phyloP scores from a whole-genome alignment of 2,113 vertebrate genomes.

The Centropus unirufus region DNA sequence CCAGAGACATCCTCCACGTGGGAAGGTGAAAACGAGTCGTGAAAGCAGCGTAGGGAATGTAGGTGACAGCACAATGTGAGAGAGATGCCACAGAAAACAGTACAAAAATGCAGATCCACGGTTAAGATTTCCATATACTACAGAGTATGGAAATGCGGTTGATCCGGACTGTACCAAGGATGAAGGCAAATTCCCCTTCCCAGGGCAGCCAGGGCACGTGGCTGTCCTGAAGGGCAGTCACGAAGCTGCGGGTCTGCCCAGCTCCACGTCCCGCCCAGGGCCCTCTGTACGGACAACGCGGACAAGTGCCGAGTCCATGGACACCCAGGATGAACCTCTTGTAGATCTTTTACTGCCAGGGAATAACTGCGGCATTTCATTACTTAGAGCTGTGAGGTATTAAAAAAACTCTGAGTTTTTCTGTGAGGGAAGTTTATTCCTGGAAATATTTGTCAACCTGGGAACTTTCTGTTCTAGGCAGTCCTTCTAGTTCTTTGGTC shows the following conservation, averaged over 20 bases:
- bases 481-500: neutral
- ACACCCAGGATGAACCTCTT: too few relatives aligned
- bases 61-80: constrained; percentile 32
- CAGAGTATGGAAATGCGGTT: neutral
- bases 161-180: neutral
- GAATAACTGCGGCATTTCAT: neutral
- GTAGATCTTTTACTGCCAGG: too few relatives aligned
- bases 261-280: too few relatives aligned
- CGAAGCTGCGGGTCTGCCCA: neutral
- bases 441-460: neutral
- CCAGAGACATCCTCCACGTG: constrained; percentile 35
- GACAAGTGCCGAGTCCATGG: too few relatives aligned
- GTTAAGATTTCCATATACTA: neutral
- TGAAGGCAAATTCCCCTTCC: neutral
- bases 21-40: constrained; percentile 60
- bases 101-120: neutral
- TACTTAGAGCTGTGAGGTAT: neutral
- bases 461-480: neutral
- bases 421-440: neutral
- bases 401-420: neutral
- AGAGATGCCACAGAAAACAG: neutral
- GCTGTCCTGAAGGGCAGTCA: neutral
- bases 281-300: too few relatives aligned
- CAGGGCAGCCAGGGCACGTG: neutral
- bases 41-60: neutral